Conservation (phyloP, 2,113 vertebrate genomes). For the Apteryx mantelli region DNA sequence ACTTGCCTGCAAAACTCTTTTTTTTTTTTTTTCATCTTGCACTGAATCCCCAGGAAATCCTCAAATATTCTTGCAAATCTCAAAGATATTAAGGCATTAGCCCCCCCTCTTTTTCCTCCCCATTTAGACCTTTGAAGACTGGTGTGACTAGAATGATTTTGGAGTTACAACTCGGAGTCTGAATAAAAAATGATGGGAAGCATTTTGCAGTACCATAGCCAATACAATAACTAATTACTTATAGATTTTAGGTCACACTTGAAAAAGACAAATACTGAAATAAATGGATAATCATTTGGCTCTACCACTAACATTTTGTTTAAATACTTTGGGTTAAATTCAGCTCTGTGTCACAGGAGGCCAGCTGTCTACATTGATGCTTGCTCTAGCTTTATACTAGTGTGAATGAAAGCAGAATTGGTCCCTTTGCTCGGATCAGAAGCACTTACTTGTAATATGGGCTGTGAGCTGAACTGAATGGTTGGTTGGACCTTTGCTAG, state of each 20-base stretch:
- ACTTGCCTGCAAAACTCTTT: slow-evolving; percentile 66
- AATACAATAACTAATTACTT: slow-evolving; percentile 81
- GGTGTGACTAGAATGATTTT: slow-evolving; percentile 81
- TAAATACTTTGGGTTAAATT: slow-evolving; percentile 33
- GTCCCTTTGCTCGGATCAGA: neutral
- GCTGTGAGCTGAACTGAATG: neutral
- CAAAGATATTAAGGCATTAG: slow-evolving; percentile 76
- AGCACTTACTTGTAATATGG: neutral
- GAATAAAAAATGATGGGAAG: slow-evolving; percentile 80
- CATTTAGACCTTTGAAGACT: slow-evolving; percentile 80
- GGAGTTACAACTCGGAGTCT: slow-evolving; percentile 61
- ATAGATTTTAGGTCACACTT: slow-evolving; percentile 84
- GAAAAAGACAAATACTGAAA: slow-evolving; percentile 82
- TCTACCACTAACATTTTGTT: slow-evolving; percentile 61
- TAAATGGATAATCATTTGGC: slow-evolving; percentile 72
- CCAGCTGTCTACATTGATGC: neutral
- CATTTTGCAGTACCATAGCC: slow-evolving; percentile 54
- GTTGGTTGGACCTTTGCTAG: neutral
- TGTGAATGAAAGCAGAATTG: neutral
- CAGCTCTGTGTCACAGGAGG: neutral
- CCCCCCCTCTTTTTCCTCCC: slow-evolving; percentile 59
- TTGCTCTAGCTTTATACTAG: neutral
- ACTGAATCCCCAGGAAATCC: slow-evolving; percentile 80
- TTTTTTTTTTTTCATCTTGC: slow-evolving; percentile 51
- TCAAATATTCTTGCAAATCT: slow-evolving; percentile 80